Conservation (phyloP, 1,140 invertebrate genomes). For the Philopotamus ludificatus region DNA sequence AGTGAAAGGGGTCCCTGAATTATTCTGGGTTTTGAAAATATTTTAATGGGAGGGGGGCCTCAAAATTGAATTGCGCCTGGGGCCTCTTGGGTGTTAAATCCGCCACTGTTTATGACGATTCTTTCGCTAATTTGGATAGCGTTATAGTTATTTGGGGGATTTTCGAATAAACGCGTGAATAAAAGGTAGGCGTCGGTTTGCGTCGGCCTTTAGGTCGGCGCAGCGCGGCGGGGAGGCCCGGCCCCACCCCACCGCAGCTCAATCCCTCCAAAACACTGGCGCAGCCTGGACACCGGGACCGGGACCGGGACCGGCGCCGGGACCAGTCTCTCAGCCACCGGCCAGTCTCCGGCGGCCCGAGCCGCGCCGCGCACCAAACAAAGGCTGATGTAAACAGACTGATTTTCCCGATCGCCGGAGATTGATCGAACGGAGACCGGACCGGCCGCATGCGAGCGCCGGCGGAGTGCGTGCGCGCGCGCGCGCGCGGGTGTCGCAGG, state of each 20-base stretch:
- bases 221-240: not conserved
- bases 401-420: no score
- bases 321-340: not conserved
- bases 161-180: no score
- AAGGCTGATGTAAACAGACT: not conserved
- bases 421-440: not conserved
- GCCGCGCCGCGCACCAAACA: no score
- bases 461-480: not conserved
- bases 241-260: not conserved
- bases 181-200: not conserved
- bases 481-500: not conserved
- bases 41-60: no score
- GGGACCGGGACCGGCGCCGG: not conserved
- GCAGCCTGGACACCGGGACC: not conserved
- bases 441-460: no score
- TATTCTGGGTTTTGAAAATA: no score
- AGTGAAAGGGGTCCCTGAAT: no score
- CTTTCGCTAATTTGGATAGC: no score
- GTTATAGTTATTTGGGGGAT: no score
- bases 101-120: no score
- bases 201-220: not conserved
- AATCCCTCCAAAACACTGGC: conserved; percentile 2
- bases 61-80: no score
- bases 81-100: no score
- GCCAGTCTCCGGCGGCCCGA: not conserved